Evolutionary conservation across 2,888 invertebrate genomes (phyloP).

Genomic region (Hydriomena furcata): DNA sequence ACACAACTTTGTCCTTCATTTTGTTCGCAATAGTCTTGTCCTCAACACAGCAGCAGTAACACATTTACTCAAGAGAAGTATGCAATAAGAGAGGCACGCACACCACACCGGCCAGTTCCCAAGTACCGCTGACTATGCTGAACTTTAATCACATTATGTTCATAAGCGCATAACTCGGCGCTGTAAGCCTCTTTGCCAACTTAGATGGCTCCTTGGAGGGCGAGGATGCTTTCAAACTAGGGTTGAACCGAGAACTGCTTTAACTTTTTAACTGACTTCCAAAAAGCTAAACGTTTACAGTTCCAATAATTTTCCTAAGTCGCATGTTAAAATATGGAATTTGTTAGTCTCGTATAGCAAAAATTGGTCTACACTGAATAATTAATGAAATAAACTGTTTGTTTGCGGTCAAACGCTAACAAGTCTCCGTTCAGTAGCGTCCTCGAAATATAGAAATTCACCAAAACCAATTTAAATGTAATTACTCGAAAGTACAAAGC

Average conservation of each 20-base stretch:
- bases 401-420: no score
- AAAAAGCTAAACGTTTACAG: no score
- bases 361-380: no score
- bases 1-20: no score
- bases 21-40: no score
- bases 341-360: no score
- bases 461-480: not conserved
- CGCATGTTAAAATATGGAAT: no score
- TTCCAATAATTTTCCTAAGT: no score
- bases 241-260: not conserved
- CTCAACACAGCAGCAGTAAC: not conserved
- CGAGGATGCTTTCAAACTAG: not conserved
- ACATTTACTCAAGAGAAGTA: slow-evolving; percentile 7
- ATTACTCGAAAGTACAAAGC: not conserved
- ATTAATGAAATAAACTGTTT: no score
- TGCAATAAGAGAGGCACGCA: slow-evolving; percentile 6
- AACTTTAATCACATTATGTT: slow-evolving; percentile 32
- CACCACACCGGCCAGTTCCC: slow-evolving; percentile 7
- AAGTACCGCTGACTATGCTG: slow-evolving; percentile 22
- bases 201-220: slow-evolving; percentile 19
- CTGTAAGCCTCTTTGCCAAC: slow-evolving; percentile 25
- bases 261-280: no score
- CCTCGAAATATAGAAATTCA: no score
- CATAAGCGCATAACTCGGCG: slow-evolving; percentile 33
- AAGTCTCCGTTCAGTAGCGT: no score